These are phyloP conservation scores for Tachina fera DNA, from an alignment of 2,888 invertebrate genomes.

Conservation along the genomic window DNA sequence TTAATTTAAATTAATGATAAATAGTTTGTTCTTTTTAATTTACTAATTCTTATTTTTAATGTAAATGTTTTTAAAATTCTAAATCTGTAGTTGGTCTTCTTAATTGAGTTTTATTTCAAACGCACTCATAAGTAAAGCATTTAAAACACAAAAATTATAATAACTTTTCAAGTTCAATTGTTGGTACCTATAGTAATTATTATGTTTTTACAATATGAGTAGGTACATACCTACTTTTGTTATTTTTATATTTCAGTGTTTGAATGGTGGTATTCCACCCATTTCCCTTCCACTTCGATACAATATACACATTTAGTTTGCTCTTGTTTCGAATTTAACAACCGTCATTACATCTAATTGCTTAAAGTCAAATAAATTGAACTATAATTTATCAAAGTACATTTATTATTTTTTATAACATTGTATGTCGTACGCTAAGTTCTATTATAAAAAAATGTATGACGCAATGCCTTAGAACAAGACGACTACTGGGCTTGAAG, in stretches of 20 bases:
- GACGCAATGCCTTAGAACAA: slow-evolving; percentile 35
- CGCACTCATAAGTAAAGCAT: too few relatives aligned
- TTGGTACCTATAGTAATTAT: not conserved
- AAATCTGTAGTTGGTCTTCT: too few relatives aligned
- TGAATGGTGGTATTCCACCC: not conserved
- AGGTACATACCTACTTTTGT: not conserved
- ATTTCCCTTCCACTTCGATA: not conserved
- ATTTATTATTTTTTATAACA: not conserved
- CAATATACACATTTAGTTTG: not conserved
- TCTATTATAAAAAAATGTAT: slow-evolving; percentile 24
- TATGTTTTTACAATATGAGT: not conserved
- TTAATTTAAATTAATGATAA: too few relatives aligned
- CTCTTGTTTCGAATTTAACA: slow-evolving; percentile 19
- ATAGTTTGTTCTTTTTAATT: too few relatives aligned
- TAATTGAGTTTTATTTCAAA: too few relatives aligned
- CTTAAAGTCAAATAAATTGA: slow-evolving; percentile 70
- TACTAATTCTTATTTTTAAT: too few relatives aligned
- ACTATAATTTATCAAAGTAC: slow-evolving; percentile 69
- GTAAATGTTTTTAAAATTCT: too few relatives aligned
- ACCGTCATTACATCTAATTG: slow-evolving; percentile 59
- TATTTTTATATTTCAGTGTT: slow-evolving; percentile 3
- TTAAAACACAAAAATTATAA: too few relatives aligned
- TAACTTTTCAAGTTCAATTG: slow-evolving; percentile 13
- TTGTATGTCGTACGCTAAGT: not conserved
- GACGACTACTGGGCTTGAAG: slow-evolving; percentile 6